Conservation (phyloP, 2,888 invertebrate genomes). For the Acholoe squamosa region DNA sequence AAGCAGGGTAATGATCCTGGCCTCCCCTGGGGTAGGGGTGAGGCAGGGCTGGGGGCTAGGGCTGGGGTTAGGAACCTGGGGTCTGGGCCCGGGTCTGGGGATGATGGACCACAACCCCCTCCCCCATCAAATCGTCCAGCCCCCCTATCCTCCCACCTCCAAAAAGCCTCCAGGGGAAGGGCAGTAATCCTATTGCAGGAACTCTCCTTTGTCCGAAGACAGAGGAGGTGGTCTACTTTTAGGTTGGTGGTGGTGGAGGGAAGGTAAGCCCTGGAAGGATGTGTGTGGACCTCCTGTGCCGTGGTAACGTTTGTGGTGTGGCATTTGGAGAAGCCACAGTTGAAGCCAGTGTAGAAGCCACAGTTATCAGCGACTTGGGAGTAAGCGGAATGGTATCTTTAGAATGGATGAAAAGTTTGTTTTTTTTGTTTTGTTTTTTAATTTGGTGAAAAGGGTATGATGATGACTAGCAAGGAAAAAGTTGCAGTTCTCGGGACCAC, state of each 20-base stretch:
- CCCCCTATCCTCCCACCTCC: neutral
- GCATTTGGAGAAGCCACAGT: neutral
- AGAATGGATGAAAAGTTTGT: too few relatives aligned
- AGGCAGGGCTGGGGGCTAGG: neutral
- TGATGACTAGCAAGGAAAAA: too few relatives aligned
- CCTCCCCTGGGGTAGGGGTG: constrained; percentile 33
- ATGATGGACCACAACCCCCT: neutral
- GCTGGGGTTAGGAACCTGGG: neutral
- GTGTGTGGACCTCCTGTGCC: too few relatives aligned
- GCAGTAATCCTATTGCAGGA: constrained; percentile 37
- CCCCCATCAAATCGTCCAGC: neutral
- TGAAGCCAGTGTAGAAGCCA: neutral
- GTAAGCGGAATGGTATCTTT: too few relatives aligned
- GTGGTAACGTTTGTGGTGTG: neutral
- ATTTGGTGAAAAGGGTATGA: too few relatives aligned
- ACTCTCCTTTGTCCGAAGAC: constrained; percentile 27
- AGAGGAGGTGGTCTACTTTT: neutral
- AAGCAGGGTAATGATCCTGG: constrained; percentile 51
- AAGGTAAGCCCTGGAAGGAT: neutral
- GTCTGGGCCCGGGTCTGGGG: neutral
- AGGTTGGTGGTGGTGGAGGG: neutral
- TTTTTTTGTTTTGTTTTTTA: too few relatives aligned
- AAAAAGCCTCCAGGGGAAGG: neutral
- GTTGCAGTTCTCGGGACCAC: too few relatives aligned
- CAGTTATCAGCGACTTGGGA: too few relatives aligned